A percentile compares a stretch with the other conserved stretches of the same genome.
phyloP scores from a whole-genome alignment of 2,113 vertebrate genomes.

The Parus major region DNA sequence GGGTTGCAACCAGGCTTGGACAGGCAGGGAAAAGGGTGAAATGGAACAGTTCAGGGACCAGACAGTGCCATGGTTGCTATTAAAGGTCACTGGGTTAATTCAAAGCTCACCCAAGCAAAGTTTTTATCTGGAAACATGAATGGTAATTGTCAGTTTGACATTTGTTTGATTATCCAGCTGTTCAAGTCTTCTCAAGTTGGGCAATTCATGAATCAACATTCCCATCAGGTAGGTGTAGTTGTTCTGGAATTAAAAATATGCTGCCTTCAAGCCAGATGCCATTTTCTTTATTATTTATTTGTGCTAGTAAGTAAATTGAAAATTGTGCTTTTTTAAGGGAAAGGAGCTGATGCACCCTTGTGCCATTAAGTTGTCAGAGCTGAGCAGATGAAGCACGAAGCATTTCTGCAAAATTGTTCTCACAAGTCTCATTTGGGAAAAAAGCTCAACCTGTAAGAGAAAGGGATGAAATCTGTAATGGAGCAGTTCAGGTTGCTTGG shows the following conservation, averaged over 20 bases:
- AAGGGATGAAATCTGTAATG: background rate
- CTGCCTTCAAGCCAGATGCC: background rate
- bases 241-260: background rate
- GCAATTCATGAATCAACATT: background rate
- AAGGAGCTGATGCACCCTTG: background rate
- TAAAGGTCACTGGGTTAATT: background rate
- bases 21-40: background rate
- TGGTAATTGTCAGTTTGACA: background rate
- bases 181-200: background rate
- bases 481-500: background rate
- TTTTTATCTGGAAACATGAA: background rate
- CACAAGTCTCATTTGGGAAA: background rate
- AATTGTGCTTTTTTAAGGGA: background rate
- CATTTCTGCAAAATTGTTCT: conserved; percentile 26
- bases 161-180: background rate
- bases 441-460: background rate
- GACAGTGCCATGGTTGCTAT: background rate
- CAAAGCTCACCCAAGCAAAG: background rate
- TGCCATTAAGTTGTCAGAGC: conserved; percentile 33
- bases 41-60: background rate
- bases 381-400: background rate
- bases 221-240: background rate
- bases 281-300: conserved; percentile 26
- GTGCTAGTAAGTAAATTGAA: conserved; percentile 15
- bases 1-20: background rate